A percentile compares a stretch with the other conserved stretches of the same genome.
These are phyloP conservation scores for Spisula subtruncata DNA, from an alignment of 2,888 invertebrate species.

Conservation along the genomic window DNA sequence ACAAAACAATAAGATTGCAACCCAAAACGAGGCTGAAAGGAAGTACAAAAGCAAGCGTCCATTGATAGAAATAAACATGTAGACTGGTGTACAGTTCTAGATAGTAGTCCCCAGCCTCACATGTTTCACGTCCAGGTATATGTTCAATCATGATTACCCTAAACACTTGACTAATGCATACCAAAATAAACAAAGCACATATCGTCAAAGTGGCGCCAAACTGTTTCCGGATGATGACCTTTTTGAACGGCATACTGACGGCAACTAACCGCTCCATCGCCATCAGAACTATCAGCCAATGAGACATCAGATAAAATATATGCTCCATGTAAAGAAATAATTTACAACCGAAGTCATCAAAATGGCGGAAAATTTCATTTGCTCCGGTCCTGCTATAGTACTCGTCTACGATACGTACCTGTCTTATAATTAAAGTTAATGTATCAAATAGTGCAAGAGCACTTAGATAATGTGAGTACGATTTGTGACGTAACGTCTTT, in stretches of 20 bases:
- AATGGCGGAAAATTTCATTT: conserved; percentile 69
- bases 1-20: conserved; percentile 83
- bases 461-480: conserved; percentile 86
- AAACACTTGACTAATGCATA: conserved; percentile 83
- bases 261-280: conserved; percentile 84
- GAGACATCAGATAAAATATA: conserved; percentile 84
- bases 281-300: conserved; percentile 86
- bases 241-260: conserved; percentile 84
- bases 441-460: conserved; percentile 84
- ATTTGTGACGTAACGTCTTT: conserved; percentile 81
- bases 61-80: conserved; percentile 80
- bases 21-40: conserved; percentile 81
- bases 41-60: conserved; percentile 80
- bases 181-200: conserved; percentile 76
- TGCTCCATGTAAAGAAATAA: conserved; percentile 81
- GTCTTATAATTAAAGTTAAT: conserved; percentile 80
- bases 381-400: conserved; percentile 45
- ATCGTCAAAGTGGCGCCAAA: conserved; percentile 81
- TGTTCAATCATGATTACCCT: conserved; percentile 76
- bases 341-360: conserved; percentile 81
- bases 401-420: conserved; percentile 76
- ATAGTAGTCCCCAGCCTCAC: conserved; percentile 71
- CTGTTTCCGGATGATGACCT: conserved; percentile 79
- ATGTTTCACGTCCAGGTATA: conserved; percentile 50
- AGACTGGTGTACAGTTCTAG: conserved; percentile 72